These are phyloP conservation scores for Epinephelus coioides DNA, from an alignment of 2,797 vertebrate genomes.

Conservation along the genomic window DNA sequence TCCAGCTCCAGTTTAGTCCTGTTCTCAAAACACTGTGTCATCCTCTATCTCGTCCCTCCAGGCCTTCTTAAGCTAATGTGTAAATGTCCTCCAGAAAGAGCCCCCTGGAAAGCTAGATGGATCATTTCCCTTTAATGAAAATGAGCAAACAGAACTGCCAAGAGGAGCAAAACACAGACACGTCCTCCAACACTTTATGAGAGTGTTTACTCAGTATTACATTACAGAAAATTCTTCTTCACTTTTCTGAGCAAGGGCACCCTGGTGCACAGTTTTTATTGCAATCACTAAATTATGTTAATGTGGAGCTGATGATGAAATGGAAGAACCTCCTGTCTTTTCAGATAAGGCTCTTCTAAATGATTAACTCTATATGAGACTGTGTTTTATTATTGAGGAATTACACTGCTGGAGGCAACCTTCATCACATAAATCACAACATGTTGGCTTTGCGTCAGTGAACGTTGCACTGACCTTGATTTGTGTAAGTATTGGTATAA, in stretches of 20 bases:
- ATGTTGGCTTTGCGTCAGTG: constrained; percentile 8
- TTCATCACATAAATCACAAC: constrained; percentile 34
- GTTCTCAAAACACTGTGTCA: background rate
- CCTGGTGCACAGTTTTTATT: background rate
- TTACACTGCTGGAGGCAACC: background rate
- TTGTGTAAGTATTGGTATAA: constrained; percentile 35
- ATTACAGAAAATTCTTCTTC: constrained; percentile 1
- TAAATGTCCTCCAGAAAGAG: constrained; percentile 34
- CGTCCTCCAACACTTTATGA: constrained; percentile 10
- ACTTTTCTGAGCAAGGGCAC: constrained; percentile 28
- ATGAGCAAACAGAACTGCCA: constrained; percentile 21
- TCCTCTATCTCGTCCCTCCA: background rate
- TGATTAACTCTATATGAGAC: constrained; percentile 15
- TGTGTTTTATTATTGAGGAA: constrained; percentile 19
- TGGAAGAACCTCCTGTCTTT: constrained; percentile 35
- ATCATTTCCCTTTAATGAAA: constrained; percentile 27
- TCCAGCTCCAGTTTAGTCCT: background rate
- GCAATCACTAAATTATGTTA: constrained; percentile 43
- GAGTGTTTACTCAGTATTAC: constrained; percentile 9
- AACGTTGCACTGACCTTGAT: constrained; percentile 35
- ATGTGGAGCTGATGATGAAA: constrained; percentile 46
- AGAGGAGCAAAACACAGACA: constrained; percentile 5
- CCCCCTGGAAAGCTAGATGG: background rate
- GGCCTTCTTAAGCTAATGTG: constrained; percentile 27
- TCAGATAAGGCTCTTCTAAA: constrained; percentile 42